Base-by-base conservation (phyloP, 2,888 invertebrate genomes). In the Eurois occulta region DNA sequence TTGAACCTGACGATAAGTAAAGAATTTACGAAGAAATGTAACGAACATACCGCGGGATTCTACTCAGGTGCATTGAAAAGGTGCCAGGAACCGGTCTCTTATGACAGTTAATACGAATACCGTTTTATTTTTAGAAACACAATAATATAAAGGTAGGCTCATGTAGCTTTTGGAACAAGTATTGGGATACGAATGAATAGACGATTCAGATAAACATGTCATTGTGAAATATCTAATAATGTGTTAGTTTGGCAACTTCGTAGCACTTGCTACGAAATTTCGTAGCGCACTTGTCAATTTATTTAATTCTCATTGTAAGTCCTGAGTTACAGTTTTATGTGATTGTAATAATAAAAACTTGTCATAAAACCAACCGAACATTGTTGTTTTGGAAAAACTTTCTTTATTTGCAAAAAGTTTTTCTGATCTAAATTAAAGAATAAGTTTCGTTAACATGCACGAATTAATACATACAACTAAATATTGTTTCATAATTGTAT, bases 51-150 rank as follows among this genome's bases (percentile, higher is more conserved):
- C 85, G 85, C 87, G 86, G 86, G 87, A 88, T 84, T 87, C 84
- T 85, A 89, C 88, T 80, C 89, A 84, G 83, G 84, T 88, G 87
- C 88, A 88, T 84, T 89, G 88, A 84, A 87, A 90, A 92, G 91
- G 91, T 91, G 91, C 89, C 87, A 86, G 81, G 77, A 87, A 93
- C 93, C 92, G 88, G 93, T 93, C 88, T 58, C 88, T 86, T 85
- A 89, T 89, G 91, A 91, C 92, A 91, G 89, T 91, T 89, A 89
- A 91, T 92, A 91, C 91, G 88, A 90, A 91, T 89, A 90, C 88
- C 90, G 88, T 90, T 90, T 91, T 89, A 91, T 90, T 90, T 91
- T 90, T 89, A 91, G 88, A 88, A 89, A 88, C 82, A 88, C 86
- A 87, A 87, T 90, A 87, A 87, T 87, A 86, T 88, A 84, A 88